Conservation (phyloP, 2,888 invertebrate genomes). For the Drosophila setosimentum region DNA sequence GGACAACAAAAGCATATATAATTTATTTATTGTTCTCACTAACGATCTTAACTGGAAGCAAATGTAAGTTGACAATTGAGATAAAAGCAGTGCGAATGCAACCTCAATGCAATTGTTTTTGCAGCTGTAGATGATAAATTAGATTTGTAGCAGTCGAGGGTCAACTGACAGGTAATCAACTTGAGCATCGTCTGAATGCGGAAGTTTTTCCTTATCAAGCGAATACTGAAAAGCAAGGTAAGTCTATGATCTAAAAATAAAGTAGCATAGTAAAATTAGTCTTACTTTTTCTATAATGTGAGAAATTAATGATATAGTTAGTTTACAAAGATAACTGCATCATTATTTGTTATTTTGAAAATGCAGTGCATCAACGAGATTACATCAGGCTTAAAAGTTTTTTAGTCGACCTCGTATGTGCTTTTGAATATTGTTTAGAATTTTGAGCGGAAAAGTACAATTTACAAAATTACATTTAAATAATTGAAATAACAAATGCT, state of each 20-base stretch:
- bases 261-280: background rate
- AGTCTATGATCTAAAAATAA: background rate
- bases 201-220: background rate
- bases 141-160: background rate
- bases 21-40: conserved; percentile 39
- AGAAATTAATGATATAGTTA: background rate
- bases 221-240: background rate
- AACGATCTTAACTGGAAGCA: conserved; percentile 40
- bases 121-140: conserved; percentile 7
- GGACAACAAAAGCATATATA: conserved; percentile 15
- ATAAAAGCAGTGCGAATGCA: background rate
- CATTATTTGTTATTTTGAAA: too few species aligned
- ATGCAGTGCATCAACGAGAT: background rate
- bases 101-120: conserved; percentile 18
- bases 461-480: conserved; percentile 77
- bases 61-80: conserved; percentile 14
- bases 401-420: conserved; percentile 5
- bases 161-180: background rate
- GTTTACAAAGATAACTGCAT: too few species aligned
- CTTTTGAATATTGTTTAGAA: conserved; percentile 28
- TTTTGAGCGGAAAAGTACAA: conserved; percentile 53
- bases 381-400: background rate
- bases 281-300: background rate
- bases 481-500: conserved; percentile 76
- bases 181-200: background rate